Evolutionary conservation across 2,113 vertebrate genomes (phyloP).

Genomic region (Albula goreensis): DNA sequence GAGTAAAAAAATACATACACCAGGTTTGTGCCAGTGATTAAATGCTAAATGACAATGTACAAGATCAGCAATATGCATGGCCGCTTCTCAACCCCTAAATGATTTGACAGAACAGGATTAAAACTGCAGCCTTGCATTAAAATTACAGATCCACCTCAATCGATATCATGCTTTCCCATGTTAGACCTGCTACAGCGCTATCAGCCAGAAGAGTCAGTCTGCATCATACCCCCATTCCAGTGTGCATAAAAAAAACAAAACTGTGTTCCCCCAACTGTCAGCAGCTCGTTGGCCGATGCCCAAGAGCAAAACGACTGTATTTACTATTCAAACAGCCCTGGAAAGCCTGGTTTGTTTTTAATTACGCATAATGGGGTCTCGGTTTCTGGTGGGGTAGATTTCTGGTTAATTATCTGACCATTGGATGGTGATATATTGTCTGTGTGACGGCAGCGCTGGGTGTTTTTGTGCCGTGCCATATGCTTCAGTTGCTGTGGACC

Average conservation of each 20-base stretch:
- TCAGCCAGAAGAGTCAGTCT: neutral
- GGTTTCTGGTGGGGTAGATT: neutral
- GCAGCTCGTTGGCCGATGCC: constrained; percentile 8
- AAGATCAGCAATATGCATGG: neutral
- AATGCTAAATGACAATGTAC: neutral
- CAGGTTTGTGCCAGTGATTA: neutral
- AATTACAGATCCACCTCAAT: neutral
- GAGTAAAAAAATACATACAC: neutral
- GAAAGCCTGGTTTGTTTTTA: constrained; percentile 1
- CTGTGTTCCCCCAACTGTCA: constrained; percentile 1
- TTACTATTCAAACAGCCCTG: neutral
- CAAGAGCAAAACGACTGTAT: neutral
- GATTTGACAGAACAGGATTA: neutral
- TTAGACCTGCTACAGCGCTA: neutral
- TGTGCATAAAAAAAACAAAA: neutral
- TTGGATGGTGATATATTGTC: neutral
- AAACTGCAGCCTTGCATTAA: neutral
- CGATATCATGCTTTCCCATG: neutral
- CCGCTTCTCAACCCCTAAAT: neutral
- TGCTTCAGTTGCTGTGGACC: constrained; percentile 14
- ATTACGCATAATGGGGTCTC: constrained; percentile 10
- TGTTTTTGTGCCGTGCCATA: constrained; percentile 14
- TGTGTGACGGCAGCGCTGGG: neutral
- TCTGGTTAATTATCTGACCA: constrained; percentile 5
- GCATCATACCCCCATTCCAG: neutral